phyloP scores from a whole-genome alignment of 2,113 vertebrate genomes.

The Mormoops blainvillei region DNA sequence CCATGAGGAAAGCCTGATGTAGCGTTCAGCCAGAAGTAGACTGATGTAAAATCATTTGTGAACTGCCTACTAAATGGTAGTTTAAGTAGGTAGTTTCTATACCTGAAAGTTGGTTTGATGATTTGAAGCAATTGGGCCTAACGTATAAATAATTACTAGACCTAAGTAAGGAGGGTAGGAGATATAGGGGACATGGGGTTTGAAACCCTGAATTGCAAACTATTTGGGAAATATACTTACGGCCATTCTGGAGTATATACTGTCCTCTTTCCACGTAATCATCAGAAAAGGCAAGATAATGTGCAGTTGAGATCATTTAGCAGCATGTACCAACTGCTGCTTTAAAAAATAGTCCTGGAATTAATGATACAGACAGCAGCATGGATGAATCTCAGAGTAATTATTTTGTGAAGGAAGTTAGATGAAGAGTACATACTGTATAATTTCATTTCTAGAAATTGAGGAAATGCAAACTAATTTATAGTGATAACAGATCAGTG shows the following conservation, averaged over 20 bases:
- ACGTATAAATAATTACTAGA: not conserved
- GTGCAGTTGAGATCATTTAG: not conserved
- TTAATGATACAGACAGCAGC: not conserved
- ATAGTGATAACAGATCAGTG: not conserved
- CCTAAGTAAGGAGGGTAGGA: not conserved
- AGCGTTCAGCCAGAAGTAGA: constrained; percentile 22
- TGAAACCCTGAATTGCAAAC: not conserved
- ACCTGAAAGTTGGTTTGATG: not conserved
- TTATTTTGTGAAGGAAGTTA: constrained; percentile 1
- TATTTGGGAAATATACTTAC: not conserved
- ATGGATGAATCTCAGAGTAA: not conserved
- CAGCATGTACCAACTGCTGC: not conserved
- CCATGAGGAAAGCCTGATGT: not conserved
- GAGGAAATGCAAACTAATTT: not conserved
- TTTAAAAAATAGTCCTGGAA: not conserved
- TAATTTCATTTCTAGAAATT: not conserved
- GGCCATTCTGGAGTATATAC: not conserved
- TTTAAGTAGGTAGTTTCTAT: no score
- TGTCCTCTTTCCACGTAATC: not conserved
- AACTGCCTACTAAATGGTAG: not conserved
- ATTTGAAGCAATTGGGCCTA: not conserved
- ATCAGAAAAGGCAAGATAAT: not conserved
- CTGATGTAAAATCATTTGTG: not conserved
- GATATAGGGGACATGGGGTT: not conserved
- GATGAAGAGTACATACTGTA: not conserved